Conservation (phyloP, 2,888 invertebrate species). For the Leptinotarsa rubiginosa region DNA sequence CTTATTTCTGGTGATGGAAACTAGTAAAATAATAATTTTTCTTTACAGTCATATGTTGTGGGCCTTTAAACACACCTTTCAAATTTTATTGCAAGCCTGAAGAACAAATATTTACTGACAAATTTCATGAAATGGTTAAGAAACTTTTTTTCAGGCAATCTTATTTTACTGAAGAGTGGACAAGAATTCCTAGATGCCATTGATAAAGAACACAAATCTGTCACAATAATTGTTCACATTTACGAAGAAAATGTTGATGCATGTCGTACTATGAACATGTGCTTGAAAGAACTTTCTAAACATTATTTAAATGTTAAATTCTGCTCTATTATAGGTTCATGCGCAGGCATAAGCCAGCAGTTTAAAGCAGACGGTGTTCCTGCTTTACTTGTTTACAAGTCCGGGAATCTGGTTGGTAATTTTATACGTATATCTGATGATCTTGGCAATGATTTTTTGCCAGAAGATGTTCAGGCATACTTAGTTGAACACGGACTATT, state of each 20-base stretch:
- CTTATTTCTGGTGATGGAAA: no score
- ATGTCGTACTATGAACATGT: slow-evolving; percentile 86
- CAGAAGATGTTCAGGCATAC: slow-evolving; percentile 90
- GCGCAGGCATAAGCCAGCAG: slow-evolving; percentile 86
- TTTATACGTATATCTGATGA: slow-evolving; percentile 89
- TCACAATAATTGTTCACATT: slow-evolving; percentile 89
- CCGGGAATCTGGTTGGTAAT: slow-evolving; percentile 90
- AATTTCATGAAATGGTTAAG: neutral
- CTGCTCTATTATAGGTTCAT: slow-evolving; percentile 84
- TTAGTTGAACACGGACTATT: slow-evolving; percentile 87
- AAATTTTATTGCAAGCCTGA: no score
- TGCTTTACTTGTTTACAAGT: slow-evolving; percentile 91
- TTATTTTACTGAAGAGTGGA: slow-evolving; percentile 77
- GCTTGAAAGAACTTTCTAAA: slow-evolving; percentile 78
- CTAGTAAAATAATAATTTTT: no score
- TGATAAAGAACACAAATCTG: slow-evolving; percentile 86
- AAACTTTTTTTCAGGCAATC: slow-evolving; percentile 56
- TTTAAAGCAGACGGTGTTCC: slow-evolving; percentile 91
- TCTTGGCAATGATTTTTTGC: slow-evolving; percentile 90
- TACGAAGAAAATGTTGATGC: slow-evolving; percentile 79
- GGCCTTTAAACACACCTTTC: no score
- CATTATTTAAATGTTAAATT: slow-evolving; percentile 90
- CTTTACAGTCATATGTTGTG: no score
- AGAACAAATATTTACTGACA: no score
- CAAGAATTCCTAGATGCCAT: slow-evolving; percentile 87